Base-by-base conservation (phyloP, 2,113 vertebrate genomes). In the Larimichthys crocea region DNA sequence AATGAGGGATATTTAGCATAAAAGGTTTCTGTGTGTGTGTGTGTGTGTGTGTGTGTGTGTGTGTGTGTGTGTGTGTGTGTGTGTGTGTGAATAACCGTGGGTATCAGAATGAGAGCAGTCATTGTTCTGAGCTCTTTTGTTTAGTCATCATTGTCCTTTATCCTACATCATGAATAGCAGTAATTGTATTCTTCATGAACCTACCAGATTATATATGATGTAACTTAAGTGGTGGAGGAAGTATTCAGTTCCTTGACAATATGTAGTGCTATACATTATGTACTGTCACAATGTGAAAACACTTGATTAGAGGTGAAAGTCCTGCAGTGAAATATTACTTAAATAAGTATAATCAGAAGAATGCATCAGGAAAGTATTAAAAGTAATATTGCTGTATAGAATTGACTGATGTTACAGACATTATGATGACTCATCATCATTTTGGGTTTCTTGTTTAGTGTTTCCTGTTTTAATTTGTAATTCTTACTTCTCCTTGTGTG, bases 91-190 rank as follows among this genome's bases (percentile, higher is more conserved):
- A 35, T 35, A 53, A n/a, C 5, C 7, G 31, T n/a, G 46, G 79
- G 49, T 26, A 3, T 85, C 76, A 80, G 73, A 80, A 82, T 68
- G 71, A 68, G 72, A 67, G 62, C 82, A 63, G 24, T 55, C 46
- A 46, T 79, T 75, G 82, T 74, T 63, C 53, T 48, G 29, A 46
- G 49, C 10, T 67, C 16, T 57, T 70, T 66, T 70, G 31, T 66
- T 73, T 29, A 44, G 20, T 19, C 59, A 52, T 29, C 16, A 17
- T 46, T 60, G 12, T 46, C 53, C 35, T 53, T 29, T 31, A 17
- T 56, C 31, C 53, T 52, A 40, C 52, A 74, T 60, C 26, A 22
- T 42, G 31, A 75, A 57, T 12, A 61, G 57, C 46, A 48, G 50
- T 31, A 8, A 2, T 29, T 62, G 15, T 35, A 44, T 50, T 65